phyloP scores from a whole-genome alignment of 35 echinoderm and acorn worm species.

The Lytechinus pictus region DNA sequence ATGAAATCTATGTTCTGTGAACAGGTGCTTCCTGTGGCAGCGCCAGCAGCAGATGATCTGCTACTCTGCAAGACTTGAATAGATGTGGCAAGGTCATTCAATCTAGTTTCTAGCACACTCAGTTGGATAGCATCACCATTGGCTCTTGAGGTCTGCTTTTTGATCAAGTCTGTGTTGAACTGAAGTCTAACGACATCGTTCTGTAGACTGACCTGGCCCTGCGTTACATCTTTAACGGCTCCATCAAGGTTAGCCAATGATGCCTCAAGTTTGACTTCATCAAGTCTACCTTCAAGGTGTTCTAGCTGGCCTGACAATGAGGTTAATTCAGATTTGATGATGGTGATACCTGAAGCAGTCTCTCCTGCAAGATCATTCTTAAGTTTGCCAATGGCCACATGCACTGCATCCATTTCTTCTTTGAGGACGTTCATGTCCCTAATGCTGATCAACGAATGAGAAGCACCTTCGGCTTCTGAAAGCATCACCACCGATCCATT shows the following conservation, averaged over 20 bases:
- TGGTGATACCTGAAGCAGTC: constrained; percentile 8
- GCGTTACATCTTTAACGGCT: constrained; percentile 26
- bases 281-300: constrained; percentile 18
- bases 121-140: constrained; percentile 43
- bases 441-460: constrained; percentile 43
- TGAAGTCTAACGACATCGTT: constrained; percentile 6
- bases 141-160: constrained; percentile 26
- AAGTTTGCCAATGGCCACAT: constrained; percentile 27
- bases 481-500: constrained; percentile 36
- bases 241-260: constrained; percentile 20
- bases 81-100: constrained; percentile 29
- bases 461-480: neutral
- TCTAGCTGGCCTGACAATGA: neutral
- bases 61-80: constrained; percentile 20
- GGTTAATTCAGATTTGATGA: neutral
- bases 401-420: constrained; percentile 14
- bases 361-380: constrained; percentile 32
- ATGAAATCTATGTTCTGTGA: neutral
- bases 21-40: neutral
- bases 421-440: constrained; percentile 10
- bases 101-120: constrained; percentile 34
- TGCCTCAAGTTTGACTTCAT: constrained; percentile 28
- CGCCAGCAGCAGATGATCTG: neutral
- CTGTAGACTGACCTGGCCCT: neutral
- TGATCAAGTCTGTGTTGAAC: constrained; percentile 15